Evolutionary conservation across 2,113 vertebrate species (phyloP).

Genomic region (Rousettus leschenaultii): DNA sequence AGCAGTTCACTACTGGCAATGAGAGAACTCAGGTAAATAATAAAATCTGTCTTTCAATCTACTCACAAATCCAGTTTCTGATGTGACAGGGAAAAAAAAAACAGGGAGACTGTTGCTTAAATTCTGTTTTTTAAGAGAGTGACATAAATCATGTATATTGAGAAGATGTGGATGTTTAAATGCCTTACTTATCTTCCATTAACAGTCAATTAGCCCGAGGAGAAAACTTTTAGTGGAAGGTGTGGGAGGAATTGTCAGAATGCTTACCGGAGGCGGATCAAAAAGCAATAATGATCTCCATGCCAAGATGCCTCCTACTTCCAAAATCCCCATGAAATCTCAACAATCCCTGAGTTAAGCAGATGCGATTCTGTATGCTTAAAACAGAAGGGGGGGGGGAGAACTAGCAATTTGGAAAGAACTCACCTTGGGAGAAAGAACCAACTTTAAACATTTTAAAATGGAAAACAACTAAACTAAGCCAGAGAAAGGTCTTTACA

Average conservation of each 20-base stretch:
- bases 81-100: not conserved
- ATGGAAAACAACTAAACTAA: not conserved
- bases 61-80: not conserved
- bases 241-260: constrained; percentile 49
- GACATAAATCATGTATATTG: constrained; percentile 42
- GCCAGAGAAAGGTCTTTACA: not conserved
- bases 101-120: not conserved
- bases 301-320: constrained; percentile 27
- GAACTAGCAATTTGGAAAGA: not conserved
- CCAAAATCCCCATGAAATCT: constrained; percentile 44
- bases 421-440: not conserved
- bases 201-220: constrained; percentile 53
- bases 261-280: not conserved
- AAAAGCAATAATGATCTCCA: constrained; percentile 39
- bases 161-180: constrained; percentile 22
- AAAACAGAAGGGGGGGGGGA: not conserved
- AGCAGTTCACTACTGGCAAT: not conserved
- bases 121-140: not conserved
- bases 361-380: constrained; percentile 8
- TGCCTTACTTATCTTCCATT: constrained; percentile 54
- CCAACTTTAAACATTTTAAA: not conserved
- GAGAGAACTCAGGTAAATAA: not conserved
- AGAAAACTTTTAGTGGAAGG: constrained; percentile 46
- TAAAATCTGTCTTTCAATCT: not conserved
- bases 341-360: not conserved